Percentiles rank a stretch among this genome's conserved stretches.
Evolutionary conservation across 2,888 invertebrate species (phyloP).

Genomic region (Apotomis betuletana): DNA sequence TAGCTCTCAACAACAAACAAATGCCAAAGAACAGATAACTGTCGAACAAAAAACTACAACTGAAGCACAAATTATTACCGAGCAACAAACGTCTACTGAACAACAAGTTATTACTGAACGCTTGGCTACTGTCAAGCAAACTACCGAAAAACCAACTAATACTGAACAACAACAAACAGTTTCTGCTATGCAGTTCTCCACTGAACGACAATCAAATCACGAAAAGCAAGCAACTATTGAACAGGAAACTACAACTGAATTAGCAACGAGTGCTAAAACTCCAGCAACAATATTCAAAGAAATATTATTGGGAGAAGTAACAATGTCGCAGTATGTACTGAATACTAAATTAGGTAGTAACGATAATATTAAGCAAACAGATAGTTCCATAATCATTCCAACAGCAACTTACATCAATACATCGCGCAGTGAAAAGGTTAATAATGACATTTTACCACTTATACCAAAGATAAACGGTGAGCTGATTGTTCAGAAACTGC

Average conservation of each 20-base stretch:
- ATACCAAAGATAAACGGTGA: constrained; percentile 62
- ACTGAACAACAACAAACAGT: constrained; percentile 22
- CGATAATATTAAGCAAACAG: constrained; percentile 42
- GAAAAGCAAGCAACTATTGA: constrained; percentile 29
- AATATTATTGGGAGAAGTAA: constrained; percentile 29
- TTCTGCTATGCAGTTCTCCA: constrained; percentile 6
- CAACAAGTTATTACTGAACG: constrained; percentile 3
- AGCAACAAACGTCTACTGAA: constrained; percentile 5
- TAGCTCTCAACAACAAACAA: background rate
- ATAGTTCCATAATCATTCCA: constrained; percentile 68
- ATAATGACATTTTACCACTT: constrained; percentile 64
- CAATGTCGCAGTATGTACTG: constrained; percentile 37
- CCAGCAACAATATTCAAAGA: constrained; percentile 17
- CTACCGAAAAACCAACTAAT: constrained; percentile 33
- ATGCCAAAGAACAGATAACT: constrained; percentile 17
- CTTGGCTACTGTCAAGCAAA: constrained; percentile 29
- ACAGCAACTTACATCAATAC: constrained; percentile 58
- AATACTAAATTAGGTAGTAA: constrained; percentile 19
- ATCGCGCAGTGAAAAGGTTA: constrained; percentile 54
- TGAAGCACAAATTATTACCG: background rate
- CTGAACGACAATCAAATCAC: constrained; percentile 14
- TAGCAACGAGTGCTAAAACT: constrained; percentile 35
- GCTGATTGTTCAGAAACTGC: constrained; percentile 66
- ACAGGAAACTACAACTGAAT: constrained; percentile 28
- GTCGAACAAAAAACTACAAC: constrained; percentile 32